phyloP scores from a whole-genome alignment of 2,113 vertebrate genomes.

The Misgurnus anguillicaudatus region DNA sequence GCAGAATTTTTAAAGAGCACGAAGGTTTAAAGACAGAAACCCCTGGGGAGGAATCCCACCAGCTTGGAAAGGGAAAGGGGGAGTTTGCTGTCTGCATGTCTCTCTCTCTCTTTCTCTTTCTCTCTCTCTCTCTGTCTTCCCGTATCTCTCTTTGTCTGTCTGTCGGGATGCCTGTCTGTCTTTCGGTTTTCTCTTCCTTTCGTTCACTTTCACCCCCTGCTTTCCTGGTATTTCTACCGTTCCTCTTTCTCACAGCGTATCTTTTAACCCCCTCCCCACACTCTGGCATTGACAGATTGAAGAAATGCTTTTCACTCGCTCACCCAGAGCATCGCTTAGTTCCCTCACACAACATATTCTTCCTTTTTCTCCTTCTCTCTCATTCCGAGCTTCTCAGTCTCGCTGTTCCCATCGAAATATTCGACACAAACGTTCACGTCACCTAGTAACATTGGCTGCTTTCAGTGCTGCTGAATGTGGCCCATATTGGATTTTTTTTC shows the following conservation, averaged over 20 bases:
- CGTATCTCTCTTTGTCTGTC: constrained; percentile 54
- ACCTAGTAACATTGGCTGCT: constrained; percentile 36
- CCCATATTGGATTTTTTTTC: background rate
- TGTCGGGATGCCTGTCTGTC: constrained; percentile 46
- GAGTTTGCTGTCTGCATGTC: constrained; percentile 61
- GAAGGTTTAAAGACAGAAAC: constrained; percentile 90
- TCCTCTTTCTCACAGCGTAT: constrained; percentile 11
- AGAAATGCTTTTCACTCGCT: constrained; percentile 43
- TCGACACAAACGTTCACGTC: constrained; percentile 46
- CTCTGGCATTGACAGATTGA: constrained; percentile 32
- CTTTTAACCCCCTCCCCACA: background rate
- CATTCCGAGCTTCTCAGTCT: constrained; percentile 7
- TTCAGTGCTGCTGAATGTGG: constrained; percentile 22
- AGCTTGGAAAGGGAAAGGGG: constrained; percentile 86
- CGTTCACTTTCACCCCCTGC: background rate
- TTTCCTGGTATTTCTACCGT: constrained; percentile 6
- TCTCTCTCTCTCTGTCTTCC: constrained; percentile 19
- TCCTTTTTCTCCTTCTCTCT: constrained; percentile 31
- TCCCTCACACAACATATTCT: constrained; percentile 44
- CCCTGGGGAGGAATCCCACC: constrained; percentile 84
- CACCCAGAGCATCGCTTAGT: constrained; percentile 50
- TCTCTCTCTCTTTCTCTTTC: constrained; percentile 55
- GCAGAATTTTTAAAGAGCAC: constrained; percentile 96
- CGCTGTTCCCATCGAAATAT: constrained; percentile 52
- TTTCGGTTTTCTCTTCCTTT: constrained; percentile 18